phyloP scores from a whole-genome alignment of 2,797 vertebrate species.

The Xerus rutilus region DNA sequence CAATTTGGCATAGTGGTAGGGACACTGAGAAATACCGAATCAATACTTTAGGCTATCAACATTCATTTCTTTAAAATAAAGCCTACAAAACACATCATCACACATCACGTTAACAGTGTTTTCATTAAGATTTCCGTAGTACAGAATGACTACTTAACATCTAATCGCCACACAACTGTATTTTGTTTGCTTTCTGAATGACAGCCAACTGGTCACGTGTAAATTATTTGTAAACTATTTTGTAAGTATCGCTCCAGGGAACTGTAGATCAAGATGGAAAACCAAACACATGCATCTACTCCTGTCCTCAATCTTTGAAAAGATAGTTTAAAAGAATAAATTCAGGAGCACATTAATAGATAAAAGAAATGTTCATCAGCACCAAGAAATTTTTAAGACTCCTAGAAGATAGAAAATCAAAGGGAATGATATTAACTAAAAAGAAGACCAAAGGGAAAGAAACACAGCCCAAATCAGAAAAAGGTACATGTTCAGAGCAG shows the following conservation, averaged over 20 bases:
- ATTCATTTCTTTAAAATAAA: conserved; percentile 56
- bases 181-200: conserved; percentile 48
- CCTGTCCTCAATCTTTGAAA: background rate
- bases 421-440: background rate
- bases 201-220: conserved; percentile 18
- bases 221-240: conserved; percentile 58
- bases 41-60: background rate
- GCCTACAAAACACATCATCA: background rate
- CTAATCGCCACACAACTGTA: background rate
- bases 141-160: conserved; percentile 23
- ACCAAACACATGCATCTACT: background rate
- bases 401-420: background rate
- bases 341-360: background rate
- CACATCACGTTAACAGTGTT: background rate
- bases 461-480: background rate
- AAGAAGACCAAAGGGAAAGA: background rate
- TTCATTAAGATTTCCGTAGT: conserved; percentile 39
- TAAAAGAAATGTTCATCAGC: background rate
- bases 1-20: background rate
- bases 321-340: conserved; percentile 42
- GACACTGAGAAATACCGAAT: conserved; percentile 17
- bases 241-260: background rate
- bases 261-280: background rate
- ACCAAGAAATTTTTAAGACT: conserved; percentile 32
- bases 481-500: background rate